phyloP scores from a whole-genome alignment of 2,797 vertebrate genomes.

The Eremophila alpestris region DNA sequence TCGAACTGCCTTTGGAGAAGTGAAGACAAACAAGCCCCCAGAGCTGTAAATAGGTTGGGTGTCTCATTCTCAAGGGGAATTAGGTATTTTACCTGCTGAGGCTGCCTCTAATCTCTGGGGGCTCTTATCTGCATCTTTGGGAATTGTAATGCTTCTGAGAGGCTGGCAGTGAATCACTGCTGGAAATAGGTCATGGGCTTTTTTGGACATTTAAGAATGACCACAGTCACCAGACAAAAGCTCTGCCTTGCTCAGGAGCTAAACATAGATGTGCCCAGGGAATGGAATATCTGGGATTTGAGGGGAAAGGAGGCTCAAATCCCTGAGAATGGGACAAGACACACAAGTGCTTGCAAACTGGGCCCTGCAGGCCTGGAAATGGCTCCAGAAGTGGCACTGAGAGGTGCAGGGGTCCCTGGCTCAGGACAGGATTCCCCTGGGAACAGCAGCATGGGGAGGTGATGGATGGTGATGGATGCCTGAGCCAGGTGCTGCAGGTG shows the following conservation, averaged over 20 bases:
- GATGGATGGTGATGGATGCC: background rate
- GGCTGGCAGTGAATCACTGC: conserved; percentile 3
- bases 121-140: conserved; percentile 37
- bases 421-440: background rate
- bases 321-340: background rate
- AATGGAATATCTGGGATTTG: background rate
- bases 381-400: background rate
- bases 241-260: background rate
- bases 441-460: background rate
- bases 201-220: conserved; percentile 32
- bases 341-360: background rate
- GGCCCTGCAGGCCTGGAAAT: background rate
- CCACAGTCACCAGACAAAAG: conserved; percentile 21
- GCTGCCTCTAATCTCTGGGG: background rate
- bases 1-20: background rate
- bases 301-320: background rate
- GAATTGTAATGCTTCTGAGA: background rate
- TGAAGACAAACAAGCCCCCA: background rate
- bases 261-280: background rate
- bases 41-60: conserved; percentile 10
- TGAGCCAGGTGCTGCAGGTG: background rate
- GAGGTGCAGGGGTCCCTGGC: background rate
- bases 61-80: background rate
- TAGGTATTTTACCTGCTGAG: background rate
- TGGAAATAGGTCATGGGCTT: conserved; percentile 16